Evolutionary conservation across 1,140 invertebrate genomes (phyloP), one percentile per base, ranked within the genome.

Genomic region (Mizuhopecten yessoensis): DNA sequence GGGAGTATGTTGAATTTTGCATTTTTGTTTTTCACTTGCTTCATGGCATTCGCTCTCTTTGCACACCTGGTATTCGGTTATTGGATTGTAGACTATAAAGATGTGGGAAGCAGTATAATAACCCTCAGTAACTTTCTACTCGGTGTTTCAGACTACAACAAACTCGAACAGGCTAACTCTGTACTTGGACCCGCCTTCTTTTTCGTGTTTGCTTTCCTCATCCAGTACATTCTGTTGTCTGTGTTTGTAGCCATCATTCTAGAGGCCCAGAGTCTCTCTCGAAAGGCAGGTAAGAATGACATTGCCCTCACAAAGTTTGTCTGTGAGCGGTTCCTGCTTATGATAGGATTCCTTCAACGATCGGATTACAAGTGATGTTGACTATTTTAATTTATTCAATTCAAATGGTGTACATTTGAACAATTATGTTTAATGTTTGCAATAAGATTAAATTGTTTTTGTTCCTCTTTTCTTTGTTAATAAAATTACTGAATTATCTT

Each of bases 151-250:
- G 93, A 94, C 87, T 92, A 91, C 86, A 88, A 57, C 86, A 90
- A 91, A 2, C 33, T 94, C 0, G 3, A 88, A 29, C 57, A 86
- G 33, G 92, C 88, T 10, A 86, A 93, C 57, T 34, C 90, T 33
- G 45, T 93, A 15, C 75, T 94, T 23, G 94, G 94, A 33, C 94
- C 94, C 11, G 20, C 89, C 20, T 94, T 92, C 86, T 94, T 93
- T 88, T 90, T 94, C 45, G 1, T 89, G 13, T 94, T 93, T 92
- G 86, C 92, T 0, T 93, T 94, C 29, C 10, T 92, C 0, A 87
- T 91, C 45, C 88, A 92, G 49, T 94, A 89, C 75, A 90, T 91
- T 42, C 91, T 94, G 17, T 33, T 94, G 57, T 91, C 91, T 0
- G 39, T 94, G 29, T 94, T 94, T 89, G 91, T 93, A 13, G 90